Evolutionary conservation across 2,888 invertebrate species (phyloP).

Genomic region (Tromatobia lineatoria): DNA sequence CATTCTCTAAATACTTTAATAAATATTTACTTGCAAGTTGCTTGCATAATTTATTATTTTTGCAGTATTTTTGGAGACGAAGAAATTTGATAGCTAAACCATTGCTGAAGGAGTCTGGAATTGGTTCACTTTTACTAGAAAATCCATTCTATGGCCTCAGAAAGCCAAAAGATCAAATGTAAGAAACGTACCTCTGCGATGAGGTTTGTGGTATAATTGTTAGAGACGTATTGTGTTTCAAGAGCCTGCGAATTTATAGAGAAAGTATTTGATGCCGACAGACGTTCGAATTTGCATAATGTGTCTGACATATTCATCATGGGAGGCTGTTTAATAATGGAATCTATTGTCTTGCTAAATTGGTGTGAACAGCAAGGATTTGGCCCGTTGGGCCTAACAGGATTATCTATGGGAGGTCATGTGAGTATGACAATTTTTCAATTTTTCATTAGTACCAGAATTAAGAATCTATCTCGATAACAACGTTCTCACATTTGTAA

Average conservation of each 20-base stretch:
- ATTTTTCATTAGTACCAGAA: not conserved
- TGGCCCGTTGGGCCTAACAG: slow-evolving; percentile 97
- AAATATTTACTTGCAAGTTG: not conserved
- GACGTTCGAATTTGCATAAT: slow-evolving; percentile 96
- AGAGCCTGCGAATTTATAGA: slow-evolving; percentile 46
- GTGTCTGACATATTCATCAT: slow-evolving; percentile 99
- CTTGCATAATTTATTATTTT: slow-evolving; percentile 33
- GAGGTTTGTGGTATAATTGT: slow-evolving; percentile 70
- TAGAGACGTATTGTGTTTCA: slow-evolving; percentile 24
- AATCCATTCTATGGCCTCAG: slow-evolving; percentile 98
- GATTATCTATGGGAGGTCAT: slow-evolving; percentile 99
- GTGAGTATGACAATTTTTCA: slow-evolving; percentile 87
- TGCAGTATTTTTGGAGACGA: slow-evolving; percentile 96
- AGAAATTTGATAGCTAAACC: slow-evolving; percentile 96
- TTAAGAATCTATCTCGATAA: not conserved
- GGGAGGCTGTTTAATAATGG: slow-evolving; percentile 98
- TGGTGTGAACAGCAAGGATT: slow-evolving; percentile 97
- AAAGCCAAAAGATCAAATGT: slow-evolving; percentile 95
- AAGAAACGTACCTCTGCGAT: slow-evolving; percentile 81
- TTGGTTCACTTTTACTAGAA: slow-evolving; percentile 97
- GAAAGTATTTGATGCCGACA: slow-evolving; percentile 82
- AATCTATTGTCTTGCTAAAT: slow-evolving; percentile 95
- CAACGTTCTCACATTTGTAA: not conserved
- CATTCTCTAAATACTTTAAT: slow-evolving; percentile 11
- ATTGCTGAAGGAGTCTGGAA: slow-evolving; percentile 94